Evolutionary conservation across 2,888 invertebrate species (phyloP).

Genomic region (Leucozona laternaria): DNA sequence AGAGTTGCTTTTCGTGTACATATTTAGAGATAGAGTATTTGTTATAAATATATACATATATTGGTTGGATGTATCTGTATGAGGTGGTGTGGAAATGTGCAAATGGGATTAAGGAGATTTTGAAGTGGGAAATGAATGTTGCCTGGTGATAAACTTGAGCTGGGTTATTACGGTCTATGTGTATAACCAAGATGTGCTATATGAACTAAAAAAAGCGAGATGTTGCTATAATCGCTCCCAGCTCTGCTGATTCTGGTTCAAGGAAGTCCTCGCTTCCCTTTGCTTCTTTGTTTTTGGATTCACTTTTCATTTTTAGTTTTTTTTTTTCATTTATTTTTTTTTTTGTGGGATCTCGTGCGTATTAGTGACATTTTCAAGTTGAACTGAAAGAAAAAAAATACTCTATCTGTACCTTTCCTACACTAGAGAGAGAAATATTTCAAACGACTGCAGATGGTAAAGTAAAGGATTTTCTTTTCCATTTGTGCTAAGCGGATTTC

Average conservation of each 20-base stretch:
- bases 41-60: neutral
- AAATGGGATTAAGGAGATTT: constrained; percentile 66
- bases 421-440: neutral
- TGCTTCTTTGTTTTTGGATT: constrained; percentile 2
- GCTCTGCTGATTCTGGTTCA: neutral
- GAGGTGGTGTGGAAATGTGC: constrained; percentile 44
- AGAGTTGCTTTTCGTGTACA: constrained; percentile 48
- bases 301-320: constrained; percentile 8
- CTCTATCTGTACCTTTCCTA: neutral
- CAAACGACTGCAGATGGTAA: constrained; percentile 38
- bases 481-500: constrained; percentile 29
- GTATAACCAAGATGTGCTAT: neutral
- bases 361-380: constrained; percentile 43
- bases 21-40: neutral
- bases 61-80: neutral
- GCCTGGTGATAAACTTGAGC: constrained; percentile 69
- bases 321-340: neutral
- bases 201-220: constrained; percentile 1
- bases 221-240: neutral
- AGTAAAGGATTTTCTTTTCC: constrained; percentile 24
- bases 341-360: constrained; percentile 4
- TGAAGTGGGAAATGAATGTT: constrained; percentile 71
- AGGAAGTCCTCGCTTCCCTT: constrained; percentile 13
- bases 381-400: neutral
- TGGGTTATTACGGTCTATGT: constrained; percentile 34